Percentiles rank a stretch among this genome's conserved stretches.
phyloP scores from a whole-genome alignment of 2,113 vertebrate species.

The Zeus faber region DNA sequence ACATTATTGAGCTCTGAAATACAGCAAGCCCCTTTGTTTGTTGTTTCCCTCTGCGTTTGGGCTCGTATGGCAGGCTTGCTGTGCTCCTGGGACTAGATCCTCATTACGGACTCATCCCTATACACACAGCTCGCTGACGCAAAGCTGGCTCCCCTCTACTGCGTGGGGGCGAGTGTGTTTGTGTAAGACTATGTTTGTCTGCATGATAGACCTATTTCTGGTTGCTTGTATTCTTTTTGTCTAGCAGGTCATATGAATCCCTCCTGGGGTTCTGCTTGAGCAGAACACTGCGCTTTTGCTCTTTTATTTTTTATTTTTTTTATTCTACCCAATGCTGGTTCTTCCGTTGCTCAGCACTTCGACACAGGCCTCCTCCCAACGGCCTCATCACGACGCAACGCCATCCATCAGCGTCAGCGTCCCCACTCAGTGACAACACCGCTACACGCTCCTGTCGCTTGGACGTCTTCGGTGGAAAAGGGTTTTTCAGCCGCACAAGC shows the following conservation, averaged over 20 bases:
- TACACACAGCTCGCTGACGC: conserved; percentile 49
- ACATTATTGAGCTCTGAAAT: conserved; percentile 28
- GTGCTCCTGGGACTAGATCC: conserved; percentile 43
- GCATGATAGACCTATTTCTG: conserved; percentile 11
- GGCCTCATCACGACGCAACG: conserved; percentile 30
- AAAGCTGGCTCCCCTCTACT: conserved; percentile 31
- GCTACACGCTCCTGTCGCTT: too few species aligned
- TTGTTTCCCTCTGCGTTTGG: conserved; percentile 33
- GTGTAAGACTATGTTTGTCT: conserved; percentile 13
- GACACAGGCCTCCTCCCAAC: conserved; percentile 2
- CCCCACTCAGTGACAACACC: conserved; percentile 47
- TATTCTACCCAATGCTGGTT: conserved; percentile 1
- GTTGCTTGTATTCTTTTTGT: conserved; percentile 17
- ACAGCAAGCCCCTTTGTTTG: conserved; percentile 4
- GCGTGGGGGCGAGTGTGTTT: conserved; percentile 31
- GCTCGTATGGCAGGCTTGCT: conserved; percentile 28
- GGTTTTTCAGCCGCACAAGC: too few species aligned
- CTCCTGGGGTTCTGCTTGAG: background rate
- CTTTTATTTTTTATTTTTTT: too few species aligned
- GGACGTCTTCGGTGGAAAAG: background rate
- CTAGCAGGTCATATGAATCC: background rate
- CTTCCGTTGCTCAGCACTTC: conserved; percentile 22
- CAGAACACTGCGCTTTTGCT: conserved; percentile 10
- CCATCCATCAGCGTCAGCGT: conserved; percentile 46
- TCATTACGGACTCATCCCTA: conserved; percentile 62